Evolutionary conservation across 2,888 invertebrate species (phyloP).

Genomic region (Oxyscelio sp.): DNA sequence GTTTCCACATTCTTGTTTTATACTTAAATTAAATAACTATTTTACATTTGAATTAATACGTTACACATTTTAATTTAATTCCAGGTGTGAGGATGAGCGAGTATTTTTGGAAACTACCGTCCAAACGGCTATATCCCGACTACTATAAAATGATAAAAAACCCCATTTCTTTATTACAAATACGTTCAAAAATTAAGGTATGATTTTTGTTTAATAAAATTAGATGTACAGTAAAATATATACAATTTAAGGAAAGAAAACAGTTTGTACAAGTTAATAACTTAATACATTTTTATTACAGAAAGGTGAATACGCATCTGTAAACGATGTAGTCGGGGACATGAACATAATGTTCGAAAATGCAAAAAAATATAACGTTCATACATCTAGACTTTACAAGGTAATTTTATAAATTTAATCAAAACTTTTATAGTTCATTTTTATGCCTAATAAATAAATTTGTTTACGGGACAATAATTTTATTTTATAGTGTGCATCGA

Average conservation of each 20-base stretch:
- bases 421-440: no score
- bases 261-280: slow-evolving; percentile 2
- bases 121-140: slow-evolving; percentile 97
- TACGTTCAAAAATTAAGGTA: slow-evolving; percentile 93
- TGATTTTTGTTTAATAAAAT: no score
- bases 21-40: no score
- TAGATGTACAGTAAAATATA: no score
- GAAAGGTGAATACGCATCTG: slow-evolving; percentile 94
- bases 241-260: no score
- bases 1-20: no score
- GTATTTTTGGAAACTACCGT: slow-evolving; percentile 97
- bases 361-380: slow-evolving; percentile 96
- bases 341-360: slow-evolving; percentile 99
- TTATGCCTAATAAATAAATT: no score
- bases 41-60: no score
- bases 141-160: slow-evolving; percentile 99
- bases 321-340: slow-evolving; percentile 97
- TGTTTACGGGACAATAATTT: no score
- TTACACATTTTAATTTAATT: slow-evolving; percentile 12
- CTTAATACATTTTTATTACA: slow-evolving; percentile 78
- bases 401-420: no score
- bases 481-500: slow-evolving; percentile 92
- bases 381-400: slow-evolving; percentile 94
- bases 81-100: slow-evolving; percentile 95
- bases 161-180: slow-evolving; percentile 97